Evolutionary conservation across 2,113 vertebrate species (phyloP).

Genomic region (Calonectris borealis): DNA sequence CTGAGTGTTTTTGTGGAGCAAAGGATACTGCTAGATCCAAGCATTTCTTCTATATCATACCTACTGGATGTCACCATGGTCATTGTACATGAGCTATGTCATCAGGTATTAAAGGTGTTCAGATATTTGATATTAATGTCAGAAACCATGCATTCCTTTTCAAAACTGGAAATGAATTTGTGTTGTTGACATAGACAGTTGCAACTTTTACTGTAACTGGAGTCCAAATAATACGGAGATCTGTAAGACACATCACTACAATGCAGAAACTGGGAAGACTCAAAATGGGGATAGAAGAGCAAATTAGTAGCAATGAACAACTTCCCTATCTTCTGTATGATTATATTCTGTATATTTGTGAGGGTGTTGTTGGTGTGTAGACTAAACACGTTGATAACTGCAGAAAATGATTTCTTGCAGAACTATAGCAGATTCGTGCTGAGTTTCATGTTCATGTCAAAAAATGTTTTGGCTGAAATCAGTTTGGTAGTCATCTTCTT

Average conservation of each 20-base stretch:
- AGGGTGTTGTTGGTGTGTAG: background rate
- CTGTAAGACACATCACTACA: background rate
- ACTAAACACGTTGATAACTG: background rate
- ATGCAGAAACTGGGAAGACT: background rate
- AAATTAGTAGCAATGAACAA: background rate
- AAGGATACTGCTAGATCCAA: constrained; percentile 88
- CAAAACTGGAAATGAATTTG: background rate
- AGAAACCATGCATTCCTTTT: background rate
- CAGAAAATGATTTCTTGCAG: constrained; percentile 43
- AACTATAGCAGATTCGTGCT: constrained; percentile 11
- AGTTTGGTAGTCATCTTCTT: constrained; percentile 21
- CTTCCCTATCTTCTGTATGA: background rate
- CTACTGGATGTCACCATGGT: constrained; percentile 92
- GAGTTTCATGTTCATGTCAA: constrained; percentile 54
- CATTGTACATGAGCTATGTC: constrained; percentile 87
- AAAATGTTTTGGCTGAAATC: constrained; percentile 57
- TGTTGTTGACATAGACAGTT: background rate
- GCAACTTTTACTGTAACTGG: background rate
- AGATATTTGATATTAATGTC: background rate
- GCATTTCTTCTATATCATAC: constrained; percentile 88
- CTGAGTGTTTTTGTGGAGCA: constrained; percentile 91
- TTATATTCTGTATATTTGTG: background rate
- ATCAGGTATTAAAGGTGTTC: constrained; percentile 80
- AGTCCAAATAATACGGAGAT: background rate
- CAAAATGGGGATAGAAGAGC: background rate